Base-by-base conservation (phyloP, 2,113 vertebrate genomes). In the Oxyruncus cristatus region DNA sequence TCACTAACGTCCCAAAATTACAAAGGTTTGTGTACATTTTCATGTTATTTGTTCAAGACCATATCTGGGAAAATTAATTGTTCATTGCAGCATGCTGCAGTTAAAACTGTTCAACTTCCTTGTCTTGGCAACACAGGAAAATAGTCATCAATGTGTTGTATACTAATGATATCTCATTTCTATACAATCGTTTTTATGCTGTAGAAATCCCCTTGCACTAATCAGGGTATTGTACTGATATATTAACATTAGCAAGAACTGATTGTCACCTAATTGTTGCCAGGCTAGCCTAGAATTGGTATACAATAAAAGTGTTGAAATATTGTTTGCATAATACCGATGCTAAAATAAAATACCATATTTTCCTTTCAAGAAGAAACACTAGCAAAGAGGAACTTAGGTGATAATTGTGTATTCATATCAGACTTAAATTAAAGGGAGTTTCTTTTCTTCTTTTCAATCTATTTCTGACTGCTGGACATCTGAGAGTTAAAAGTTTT, bases 401-500 rank as follows among this genome's bases (percentile, higher is more conserved):
- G 26, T 70, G 46, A 24, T 72, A 70, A 79, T 33, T 62, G 37
- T 46, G 42, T 19, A n/a, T 93, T 93, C 58, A 30, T 19, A 27
- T 41, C 28, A 50, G 56, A 53, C 19, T 80, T 88, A 63, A 85
- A 55, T 85, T 88, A 76, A 85, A 68, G 26, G 8, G 9, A 8
- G 4, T 73, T 83, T 80, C 14, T 44, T 79, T 88, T 90, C 18
- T 73, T 93, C 39, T 85, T 89, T 85, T 83, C 58, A 41, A 55
- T 89, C 59, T 7, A 21, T 77, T 95, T 92, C 59, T 92, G 75
- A 27, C 27, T 35, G 26, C 82, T 92, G 87, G 81, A 53, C 53
- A 59, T 75, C 16, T 66, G 63, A 80, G 85, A 92, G 79, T 93
- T 93, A 96, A 93, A 92, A 39, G 16, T 61, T 96, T 93, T 74